Evolutionary conservation across 2,797 vertebrate genomes (phyloP).

Genomic region (Buceros bicornis): DNA sequence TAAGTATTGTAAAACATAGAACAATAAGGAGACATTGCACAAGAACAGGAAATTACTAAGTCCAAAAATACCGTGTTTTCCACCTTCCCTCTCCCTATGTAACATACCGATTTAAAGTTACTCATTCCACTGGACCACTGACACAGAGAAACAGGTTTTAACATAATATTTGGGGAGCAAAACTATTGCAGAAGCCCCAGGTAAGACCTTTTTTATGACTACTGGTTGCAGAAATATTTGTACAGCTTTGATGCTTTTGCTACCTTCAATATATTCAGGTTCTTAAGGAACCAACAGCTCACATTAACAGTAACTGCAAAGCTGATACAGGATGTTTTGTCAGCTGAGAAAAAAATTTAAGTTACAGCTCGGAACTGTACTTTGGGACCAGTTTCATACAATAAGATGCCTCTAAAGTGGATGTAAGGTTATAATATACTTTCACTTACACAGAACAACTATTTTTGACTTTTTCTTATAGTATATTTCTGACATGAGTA

Average conservation of each 20-base stretch:
- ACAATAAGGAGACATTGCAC: not conserved
- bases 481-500: not conserved
- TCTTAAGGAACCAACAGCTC: not conserved
- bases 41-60: not conserved
- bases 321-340: not conserved
- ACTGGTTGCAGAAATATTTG: not conserved
- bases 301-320: not conserved
- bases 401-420: not conserved
- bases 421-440: not conserved
- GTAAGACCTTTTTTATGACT: not conserved
- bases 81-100: not conserved
- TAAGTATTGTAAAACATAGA: not conserved
- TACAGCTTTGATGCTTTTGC: not conserved
- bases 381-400: not conserved
- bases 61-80: not conserved
- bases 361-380: not conserved
- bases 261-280: not conserved
- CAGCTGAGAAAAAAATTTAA: not conserved
- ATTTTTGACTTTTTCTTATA: not conserved
- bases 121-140: not conserved
- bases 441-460: not conserved
- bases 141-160: not conserved
- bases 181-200: not conserved
- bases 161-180: not conserved
- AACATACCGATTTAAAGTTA: not conserved